Evolutionary conservation across 2,113 vertebrate genomes (phyloP), one percentile per base, ranked within the genome.

Genomic region (Brevimyrus niger): DNA sequence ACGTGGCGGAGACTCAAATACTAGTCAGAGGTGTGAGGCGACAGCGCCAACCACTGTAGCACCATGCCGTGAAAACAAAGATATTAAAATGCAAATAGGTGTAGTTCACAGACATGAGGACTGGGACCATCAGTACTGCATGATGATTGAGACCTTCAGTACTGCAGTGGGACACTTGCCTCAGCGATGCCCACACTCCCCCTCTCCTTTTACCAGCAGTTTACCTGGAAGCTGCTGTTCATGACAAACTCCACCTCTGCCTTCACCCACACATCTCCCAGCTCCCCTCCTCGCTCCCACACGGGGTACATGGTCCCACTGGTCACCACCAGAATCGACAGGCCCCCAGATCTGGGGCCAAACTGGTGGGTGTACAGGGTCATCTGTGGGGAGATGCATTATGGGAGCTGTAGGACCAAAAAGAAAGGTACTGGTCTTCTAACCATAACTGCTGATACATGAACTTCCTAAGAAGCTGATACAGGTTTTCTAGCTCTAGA

Each of bases 291-390:
- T 53, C 95, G 95, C 87, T 95, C 69, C 93, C 93, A 96, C 87
- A 96, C 91, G 0, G 91, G 91, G 73, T 90, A 91, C 83, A 95
- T 51, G 0, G 46, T 11, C 0, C 1, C 27, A 35, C 15, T 1
- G 19, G 90, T 89, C 5, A 84, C 91, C 0, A 88, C 92, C 90
- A 95, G 92, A 90, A 99, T 94, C 1, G 94, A 94, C 82, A 99
- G 94, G 7, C 92, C 95, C 38, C 94, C 93, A 0, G 93, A 93
- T 89, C 94, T 87, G 0, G 96, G 97, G 5, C 97, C 97, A 0
- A 97, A 97, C 92, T 98, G 96, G 91, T 97, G 94, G 47, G 93
- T 95, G 91, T 99, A 99, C 91, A 99, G 96, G 69, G 96, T 90
- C 6, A 99, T 95, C 98, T 99, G 90, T 17, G 91, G 80, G 69